Evolutionary conservation across 2,113 vertebrate genomes (phyloP).

Genomic region (Callipepla californica): DNA sequence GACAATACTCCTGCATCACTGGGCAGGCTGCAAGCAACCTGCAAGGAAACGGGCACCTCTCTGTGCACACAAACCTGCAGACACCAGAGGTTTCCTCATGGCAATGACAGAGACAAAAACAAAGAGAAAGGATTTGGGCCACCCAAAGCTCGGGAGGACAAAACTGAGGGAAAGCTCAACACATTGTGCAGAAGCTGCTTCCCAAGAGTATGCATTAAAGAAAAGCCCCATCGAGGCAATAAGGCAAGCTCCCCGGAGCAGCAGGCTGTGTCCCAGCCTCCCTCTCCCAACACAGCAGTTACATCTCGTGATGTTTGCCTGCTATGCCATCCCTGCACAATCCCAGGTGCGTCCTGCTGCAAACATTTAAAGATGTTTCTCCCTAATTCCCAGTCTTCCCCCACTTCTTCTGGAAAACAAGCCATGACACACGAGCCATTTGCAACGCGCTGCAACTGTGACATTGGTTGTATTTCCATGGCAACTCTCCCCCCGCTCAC

Average conservation of each 20-base stretch:
- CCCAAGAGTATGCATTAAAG: too few relatives aligned
- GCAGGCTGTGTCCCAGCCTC: neutral
- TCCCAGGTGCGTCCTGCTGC: neutral
- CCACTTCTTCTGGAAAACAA: constrained; percentile 45
- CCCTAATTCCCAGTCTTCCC: neutral
- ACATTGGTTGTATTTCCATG: constrained; percentile 59
- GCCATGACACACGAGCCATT: constrained; percentile 50
- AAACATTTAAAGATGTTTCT: neutral
- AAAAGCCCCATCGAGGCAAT: neutral
- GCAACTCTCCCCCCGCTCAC: constrained; percentile 41
- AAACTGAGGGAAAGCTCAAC: accelerated
- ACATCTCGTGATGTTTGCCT: neutral
- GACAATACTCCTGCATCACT: neutral
- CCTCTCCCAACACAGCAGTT: neutral
- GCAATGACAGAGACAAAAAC: neutral
- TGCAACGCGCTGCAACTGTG: neutral
- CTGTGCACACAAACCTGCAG: neutral
- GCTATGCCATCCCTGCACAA: neutral
- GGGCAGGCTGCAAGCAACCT: neutral
- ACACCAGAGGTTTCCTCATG: neutral
- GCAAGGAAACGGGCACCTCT: neutral
- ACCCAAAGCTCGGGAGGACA: neutral
- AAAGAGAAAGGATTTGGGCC: accelerated
- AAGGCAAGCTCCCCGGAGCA: neutral
- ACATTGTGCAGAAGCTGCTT: accelerated